Base-by-base conservation (phyloP, 2,888 invertebrate genomes). In the Neria commutata region DNA sequence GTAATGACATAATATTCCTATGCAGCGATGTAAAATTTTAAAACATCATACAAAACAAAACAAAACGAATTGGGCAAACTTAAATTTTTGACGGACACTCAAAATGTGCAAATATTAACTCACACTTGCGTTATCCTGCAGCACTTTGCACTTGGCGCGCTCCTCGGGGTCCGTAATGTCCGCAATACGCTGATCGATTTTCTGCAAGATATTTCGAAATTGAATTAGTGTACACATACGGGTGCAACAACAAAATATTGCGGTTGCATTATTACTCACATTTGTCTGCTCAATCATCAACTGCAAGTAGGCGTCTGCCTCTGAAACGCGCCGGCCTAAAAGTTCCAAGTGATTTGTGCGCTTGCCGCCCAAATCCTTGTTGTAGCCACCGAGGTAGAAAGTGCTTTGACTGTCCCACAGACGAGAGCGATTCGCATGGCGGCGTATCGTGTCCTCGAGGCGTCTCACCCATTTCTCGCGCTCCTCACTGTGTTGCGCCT, bases 401-500 rank as follows among this genome's bases (percentile, higher is more conserved):
- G 71, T 71, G 61, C 69, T 76, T 66, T 79, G 79, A 68, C 73
- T 76, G 63, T 81, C 80, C 78, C 79, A 80, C 54, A 79, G 66
- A 55, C 80, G 75, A 51, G 70, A 73, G 76, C 88, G 85, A 75
- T 85, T 87, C 52, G 87, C 89, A 83, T 96, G 95, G 65, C 94
- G 85, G 55, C 91, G 84, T 80, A 98, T 98, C 34, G 96, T 95
- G 79, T 95, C 95, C 82, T 99, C 98, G 62, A 99, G 84, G 42
- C 94, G 93, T 40, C 93, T 88, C 58, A 99, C 94, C 99, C 99
- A 99, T 68, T 91, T 89, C 80, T 98, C 98, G 53, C 98, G 86
- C 80, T 99, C 98, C 55, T 93, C 92, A 14, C 91, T 91, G 82
- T 98, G 95, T 69, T 95, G 87, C 19, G 98, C 98, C 87, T 99